A percentile compares a stretch with the other conserved stretches of the same genome.
Conservation (phyloP, 64 coral and sea anemone species). For the Anthopleura sola region DNA sequence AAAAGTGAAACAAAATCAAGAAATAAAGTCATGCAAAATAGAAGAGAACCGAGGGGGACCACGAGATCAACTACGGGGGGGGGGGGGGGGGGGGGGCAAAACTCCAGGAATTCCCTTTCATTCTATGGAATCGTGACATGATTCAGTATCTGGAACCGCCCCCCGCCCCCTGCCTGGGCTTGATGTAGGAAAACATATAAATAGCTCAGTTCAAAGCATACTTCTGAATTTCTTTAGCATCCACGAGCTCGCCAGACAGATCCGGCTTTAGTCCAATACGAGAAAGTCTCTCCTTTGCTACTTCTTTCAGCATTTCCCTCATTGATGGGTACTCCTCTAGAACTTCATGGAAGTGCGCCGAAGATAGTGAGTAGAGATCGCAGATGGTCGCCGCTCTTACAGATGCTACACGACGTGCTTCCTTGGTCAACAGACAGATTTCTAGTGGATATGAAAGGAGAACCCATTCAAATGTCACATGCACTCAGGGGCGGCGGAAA, state of each 20-base stretch:
- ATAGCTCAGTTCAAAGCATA: not conserved
- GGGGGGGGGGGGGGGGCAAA: too few species aligned
- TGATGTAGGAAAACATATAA: too few species aligned
- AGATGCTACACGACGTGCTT: conserved; percentile 73
- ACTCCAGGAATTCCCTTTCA: too few species aligned
- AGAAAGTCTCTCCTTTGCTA: conserved; percentile 79
- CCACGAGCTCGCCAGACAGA: conserved; percentile 27
- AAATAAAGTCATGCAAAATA: too few species aligned
- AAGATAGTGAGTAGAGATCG: conserved; percentile 65
- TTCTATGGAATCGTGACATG: too few species aligned
- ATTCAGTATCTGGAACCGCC: too few species aligned
- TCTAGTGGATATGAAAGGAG: conserved; percentile 24
- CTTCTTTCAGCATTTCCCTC: conserved; percentile 71
- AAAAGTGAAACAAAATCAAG: not conserved
- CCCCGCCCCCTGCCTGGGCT: too few species aligned
- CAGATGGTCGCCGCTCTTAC: conserved; percentile 85
- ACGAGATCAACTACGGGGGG: too few species aligned
- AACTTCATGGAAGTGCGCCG: conserved; percentile 76
- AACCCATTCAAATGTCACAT: too few species aligned
- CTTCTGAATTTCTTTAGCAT: not conserved
- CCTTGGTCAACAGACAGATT: conserved; percentile 80
- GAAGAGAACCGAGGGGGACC: too few species aligned
- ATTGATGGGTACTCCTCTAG: conserved; percentile 76
- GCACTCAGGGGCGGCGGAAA: too few species aligned
- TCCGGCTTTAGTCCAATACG: conserved; percentile 72